Conservation (phyloP, 2,888 invertebrate genomes). For the Heliconius sara region DNA sequence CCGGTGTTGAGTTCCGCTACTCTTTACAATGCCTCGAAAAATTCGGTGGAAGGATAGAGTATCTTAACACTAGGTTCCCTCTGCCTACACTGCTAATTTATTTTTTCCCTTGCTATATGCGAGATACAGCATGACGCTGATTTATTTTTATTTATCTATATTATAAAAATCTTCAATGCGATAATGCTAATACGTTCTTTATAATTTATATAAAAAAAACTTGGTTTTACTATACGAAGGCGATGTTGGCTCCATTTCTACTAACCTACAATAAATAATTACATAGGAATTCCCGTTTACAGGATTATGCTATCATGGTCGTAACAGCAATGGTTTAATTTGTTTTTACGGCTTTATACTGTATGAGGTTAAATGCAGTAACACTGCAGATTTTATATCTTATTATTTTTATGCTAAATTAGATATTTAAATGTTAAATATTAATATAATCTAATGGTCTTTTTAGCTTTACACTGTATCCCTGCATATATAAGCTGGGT, state of each 20-base stretch:
- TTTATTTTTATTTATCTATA: neutral
- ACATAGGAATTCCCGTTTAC: constrained; percentile 4
- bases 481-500: too few species aligned
- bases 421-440: neutral
- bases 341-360: neutral
- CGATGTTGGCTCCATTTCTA: neutral
- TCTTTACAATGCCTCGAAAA: too few species aligned
- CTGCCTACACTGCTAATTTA: too few species aligned
- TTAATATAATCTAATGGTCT: neutral
- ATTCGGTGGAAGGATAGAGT: too few species aligned
- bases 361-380: neutral
- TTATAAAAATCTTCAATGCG: neutral
- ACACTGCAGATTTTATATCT: neutral
- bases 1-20: too few species aligned
- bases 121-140: too few species aligned
- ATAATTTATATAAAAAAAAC: neutral
- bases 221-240: neutral
- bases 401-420: neutral
- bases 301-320: neutral
- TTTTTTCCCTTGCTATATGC: too few species aligned
- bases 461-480: too few species aligned
- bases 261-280: constrained; percentile 4
- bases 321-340: neutral
- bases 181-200: neutral
- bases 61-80: too few species aligned